Percentiles rank a stretch among this genome's conserved stretches.
Evolutionary conservation across 1,140 invertebrate genomes (phyloP).

Genomic region (Matsumurasca onukii): DNA sequence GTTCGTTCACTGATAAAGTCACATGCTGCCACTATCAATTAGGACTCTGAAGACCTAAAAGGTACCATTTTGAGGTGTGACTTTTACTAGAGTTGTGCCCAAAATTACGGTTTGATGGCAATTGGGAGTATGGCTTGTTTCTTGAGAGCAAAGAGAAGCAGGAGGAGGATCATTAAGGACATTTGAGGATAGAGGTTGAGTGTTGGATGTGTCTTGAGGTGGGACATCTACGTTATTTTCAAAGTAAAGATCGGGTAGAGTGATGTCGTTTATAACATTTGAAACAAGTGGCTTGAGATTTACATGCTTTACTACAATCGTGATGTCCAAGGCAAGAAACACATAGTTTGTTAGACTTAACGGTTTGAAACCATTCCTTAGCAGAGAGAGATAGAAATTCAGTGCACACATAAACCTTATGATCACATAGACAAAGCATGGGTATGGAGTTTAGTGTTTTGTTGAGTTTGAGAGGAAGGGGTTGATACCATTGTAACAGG

Average conservation of each 20-base stretch:
- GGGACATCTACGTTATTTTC: background rate
- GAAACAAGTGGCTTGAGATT: background rate
- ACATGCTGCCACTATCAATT: background rate
- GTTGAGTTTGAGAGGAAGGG: background rate
- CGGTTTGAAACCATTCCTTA: background rate
- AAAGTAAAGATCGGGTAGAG: background rate
- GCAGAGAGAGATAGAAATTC: background rate
- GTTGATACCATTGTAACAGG: background rate
- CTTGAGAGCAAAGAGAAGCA: background rate
- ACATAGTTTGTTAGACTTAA: background rate
- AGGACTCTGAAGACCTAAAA: background rate
- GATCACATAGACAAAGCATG: background rate
- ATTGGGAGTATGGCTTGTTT: background rate
- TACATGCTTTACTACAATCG: background rate
- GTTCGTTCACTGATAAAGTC: background rate
- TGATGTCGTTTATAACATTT: background rate
- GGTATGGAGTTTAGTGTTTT: background rate
- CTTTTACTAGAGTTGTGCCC: background rate
- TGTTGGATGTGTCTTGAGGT: background rate
- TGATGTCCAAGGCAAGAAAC: background rate
- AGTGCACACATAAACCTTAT: background rate
- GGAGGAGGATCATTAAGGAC: background rate
- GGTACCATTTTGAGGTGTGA: background rate
- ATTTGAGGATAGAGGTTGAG: background rate
- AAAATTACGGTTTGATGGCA: background rate